These are phyloP conservation scores for Agrotis exclamationis DNA, from an alignment of 2,888 invertebrate genomes.

Conservation along the genomic window DNA sequence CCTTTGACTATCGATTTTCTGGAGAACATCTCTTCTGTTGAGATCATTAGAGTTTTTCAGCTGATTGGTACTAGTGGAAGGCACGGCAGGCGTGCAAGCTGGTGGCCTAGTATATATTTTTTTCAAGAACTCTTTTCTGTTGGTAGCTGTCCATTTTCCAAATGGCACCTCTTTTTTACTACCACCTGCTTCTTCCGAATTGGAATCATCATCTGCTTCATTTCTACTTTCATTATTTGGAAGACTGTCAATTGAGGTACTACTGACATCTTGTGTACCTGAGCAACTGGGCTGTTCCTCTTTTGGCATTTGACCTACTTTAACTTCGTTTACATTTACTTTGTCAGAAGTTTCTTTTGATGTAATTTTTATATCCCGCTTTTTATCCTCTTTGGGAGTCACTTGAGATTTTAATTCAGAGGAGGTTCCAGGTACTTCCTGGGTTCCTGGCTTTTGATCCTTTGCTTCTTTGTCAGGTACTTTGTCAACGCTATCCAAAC, in stretches of 20 bases:
- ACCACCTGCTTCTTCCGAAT: conserved; percentile 72
- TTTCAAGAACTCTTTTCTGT: conserved; percentile 86
- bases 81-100: conserved; percentile 40
- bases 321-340: conserved; percentile 26
- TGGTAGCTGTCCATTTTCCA: conserved; percentile 88
- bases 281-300: conserved; percentile 49
- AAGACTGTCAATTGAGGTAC: conserved; percentile 45
- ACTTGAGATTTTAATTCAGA: conserved; percentile 15
- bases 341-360: conserved; percentile 27
- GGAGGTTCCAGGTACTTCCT: conserved; percentile 6
- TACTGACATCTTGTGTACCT: conserved; percentile 48
- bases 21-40: conserved; percentile 85
- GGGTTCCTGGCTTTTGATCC: conserved; percentile 19
- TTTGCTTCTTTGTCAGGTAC: conserved; percentile 11
- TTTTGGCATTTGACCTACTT: conserved; percentile 49
- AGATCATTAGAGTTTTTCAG: conserved; percentile 87
- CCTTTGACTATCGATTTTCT: conserved; percentile 86
- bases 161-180: conserved; percentile 86
- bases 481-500: neutral
- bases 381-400: conserved; percentile 11
- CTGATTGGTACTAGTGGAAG: conserved; percentile 83
- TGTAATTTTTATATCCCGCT: conserved; percentile 22
- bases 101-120: conserved; percentile 84
- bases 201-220: conserved; percentile 49
- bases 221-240: conserved; percentile 38